These are phyloP conservation scores for Lydus trimaculatus DNA, from an alignment of 2,888 invertebrate genomes.

Conservation along the genomic window DNA sequence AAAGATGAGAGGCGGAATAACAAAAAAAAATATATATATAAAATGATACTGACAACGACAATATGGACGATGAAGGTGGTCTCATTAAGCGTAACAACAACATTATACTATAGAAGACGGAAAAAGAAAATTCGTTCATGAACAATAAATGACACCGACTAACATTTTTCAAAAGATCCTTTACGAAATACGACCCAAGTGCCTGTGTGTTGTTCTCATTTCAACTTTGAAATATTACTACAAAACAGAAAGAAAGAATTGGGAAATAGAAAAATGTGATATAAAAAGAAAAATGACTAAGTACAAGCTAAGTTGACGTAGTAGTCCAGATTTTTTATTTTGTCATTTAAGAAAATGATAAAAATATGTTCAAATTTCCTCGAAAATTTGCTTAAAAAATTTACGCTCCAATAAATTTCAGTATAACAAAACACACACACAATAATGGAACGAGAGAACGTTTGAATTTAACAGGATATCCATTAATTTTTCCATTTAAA, in stretches of 20 bases:
- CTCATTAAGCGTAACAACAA: neutral
- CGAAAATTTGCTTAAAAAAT: neutral
- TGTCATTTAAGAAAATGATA: neutral
- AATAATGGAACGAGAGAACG: no score
- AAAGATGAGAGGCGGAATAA: neutral
- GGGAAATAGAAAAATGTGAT: constrained; percentile 15
- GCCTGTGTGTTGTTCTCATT: constrained; percentile 52
- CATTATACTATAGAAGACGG: neutral
- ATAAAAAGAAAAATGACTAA: neutral
- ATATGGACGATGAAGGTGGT: constrained; percentile 3
- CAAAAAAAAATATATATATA: no score
- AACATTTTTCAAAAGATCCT: constrained; percentile 52
- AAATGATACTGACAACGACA: constrained; percentile 5
- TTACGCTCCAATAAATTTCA: neutral
- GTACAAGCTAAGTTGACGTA: neutral
- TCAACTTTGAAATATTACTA: constrained; percentile 55
- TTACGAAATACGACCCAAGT: constrained; percentile 52
- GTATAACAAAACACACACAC: no score
- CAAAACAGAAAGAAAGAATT: constrained; percentile 52
- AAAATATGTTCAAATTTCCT: neutral
- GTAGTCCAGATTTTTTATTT: constrained; percentile 3
- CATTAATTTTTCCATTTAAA: no score
- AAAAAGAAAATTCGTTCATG: constrained; percentile 47
- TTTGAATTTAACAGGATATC: no score
- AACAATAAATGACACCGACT: constrained; percentile 52